Conservation (phyloP, 2,113 vertebrate genomes). For the Triplophysa tibetana region DNA sequence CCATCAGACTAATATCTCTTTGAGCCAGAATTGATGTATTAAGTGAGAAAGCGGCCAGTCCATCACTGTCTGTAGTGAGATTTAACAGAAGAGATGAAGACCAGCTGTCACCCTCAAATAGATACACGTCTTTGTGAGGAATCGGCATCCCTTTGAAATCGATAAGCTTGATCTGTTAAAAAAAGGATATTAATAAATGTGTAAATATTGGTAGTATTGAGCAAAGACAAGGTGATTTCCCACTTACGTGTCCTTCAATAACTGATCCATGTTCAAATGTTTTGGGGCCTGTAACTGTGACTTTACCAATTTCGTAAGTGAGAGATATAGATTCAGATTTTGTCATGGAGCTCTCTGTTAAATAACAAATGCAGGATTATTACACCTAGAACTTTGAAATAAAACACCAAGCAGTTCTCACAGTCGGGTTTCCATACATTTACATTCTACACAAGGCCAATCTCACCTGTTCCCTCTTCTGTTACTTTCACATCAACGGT, state of each 20-base stretch:
- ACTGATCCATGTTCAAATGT: conserved; percentile 54
- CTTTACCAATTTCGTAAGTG: conserved; percentile 58
- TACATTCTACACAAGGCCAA: neutral
- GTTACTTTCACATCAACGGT: neutral
- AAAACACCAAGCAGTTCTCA: no score
- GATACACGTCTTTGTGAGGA: conserved; percentile 49
- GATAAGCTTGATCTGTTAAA: conserved; percentile 63
- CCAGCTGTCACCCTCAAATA: conserved; percentile 53
- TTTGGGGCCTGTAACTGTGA: conserved; percentile 59
- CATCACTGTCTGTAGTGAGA: conserved; percentile 66
- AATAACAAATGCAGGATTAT: neutral
- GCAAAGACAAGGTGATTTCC: neutral
- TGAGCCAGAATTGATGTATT: conserved; percentile 6
- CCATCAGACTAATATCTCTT: conserved; percentile 35
- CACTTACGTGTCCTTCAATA: conserved; percentile 66
- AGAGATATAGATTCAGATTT: neutral
- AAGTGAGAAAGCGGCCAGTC: conserved; percentile 63
- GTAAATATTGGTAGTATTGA: neutral
- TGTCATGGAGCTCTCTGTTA: conserved; percentile 24
- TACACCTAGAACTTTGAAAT: neutral
- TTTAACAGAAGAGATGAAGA: conserved; percentile 40
- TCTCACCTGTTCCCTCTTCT: conserved; percentile 35
- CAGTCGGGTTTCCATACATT: no score
- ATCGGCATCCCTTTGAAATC: conserved; percentile 56
- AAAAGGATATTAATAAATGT: neutral